A percentile compares a stretch with the other conserved stretches of the same genome.
Evolutionary conservation across 1,140 invertebrate genomes (phyloP).

Genomic region (Magallana angulata): DNA sequence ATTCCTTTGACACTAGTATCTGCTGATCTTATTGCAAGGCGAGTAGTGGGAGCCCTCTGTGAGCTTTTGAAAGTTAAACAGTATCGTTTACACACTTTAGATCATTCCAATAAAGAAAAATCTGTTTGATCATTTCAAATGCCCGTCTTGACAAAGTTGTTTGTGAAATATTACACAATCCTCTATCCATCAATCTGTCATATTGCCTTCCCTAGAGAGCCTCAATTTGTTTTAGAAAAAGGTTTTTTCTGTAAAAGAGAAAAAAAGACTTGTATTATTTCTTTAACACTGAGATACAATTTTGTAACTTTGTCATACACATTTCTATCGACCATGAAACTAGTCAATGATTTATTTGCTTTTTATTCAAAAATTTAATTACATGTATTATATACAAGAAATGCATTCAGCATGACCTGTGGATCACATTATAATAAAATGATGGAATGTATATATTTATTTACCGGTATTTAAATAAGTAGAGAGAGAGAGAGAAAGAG

Average conservation of each 20-base stretch:
- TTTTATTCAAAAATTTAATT: no score
- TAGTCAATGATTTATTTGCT: no score
- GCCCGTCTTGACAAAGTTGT: slow-evolving; percentile 27
- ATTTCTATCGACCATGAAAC: no score
- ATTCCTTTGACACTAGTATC: slow-evolving; percentile 29
- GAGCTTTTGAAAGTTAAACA: slow-evolving; percentile 34
- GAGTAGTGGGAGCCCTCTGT: not conserved
- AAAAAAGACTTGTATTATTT: no score
- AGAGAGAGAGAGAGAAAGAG: no score
- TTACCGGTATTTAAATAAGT: no score
- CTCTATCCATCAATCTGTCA: slow-evolving; percentile 25
- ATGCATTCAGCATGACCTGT: no score
- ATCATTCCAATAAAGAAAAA: slow-evolving; percentile 3
- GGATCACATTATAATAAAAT: no score
- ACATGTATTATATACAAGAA: no score
- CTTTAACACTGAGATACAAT: no score
- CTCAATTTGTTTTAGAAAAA: not conserved
- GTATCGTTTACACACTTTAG: slow-evolving; percentile 23
- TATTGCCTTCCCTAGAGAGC: not conserved
- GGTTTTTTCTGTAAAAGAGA: not conserved
- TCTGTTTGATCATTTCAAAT: slow-evolving; percentile 33
- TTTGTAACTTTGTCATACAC: no score
- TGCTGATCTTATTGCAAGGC: slow-evolving; percentile 17
- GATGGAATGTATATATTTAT: no score
- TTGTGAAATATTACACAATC: slow-evolving; percentile 34